Evolutionary conservation across 2,797 vertebrate species (phyloP), one percentile per base, ranked within the genome.

Genomic region (Chrysocyon brachyurus): DNA sequence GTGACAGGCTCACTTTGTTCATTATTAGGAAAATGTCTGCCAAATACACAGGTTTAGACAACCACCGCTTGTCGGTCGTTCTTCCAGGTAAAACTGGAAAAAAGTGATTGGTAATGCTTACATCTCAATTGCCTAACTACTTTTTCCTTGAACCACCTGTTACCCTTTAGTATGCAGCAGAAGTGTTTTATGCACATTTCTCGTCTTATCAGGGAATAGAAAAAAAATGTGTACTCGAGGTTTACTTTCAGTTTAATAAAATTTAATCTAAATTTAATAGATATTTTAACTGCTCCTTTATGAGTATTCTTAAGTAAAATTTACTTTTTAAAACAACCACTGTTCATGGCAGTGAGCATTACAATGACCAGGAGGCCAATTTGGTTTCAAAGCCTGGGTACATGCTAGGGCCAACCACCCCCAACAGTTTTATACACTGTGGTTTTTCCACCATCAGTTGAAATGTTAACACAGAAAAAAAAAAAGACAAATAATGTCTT

Each of bases 21-120:
- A 77, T 81, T 90, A 63, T 91, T 75, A 81, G 70, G 72, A 84
- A 96, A 90, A 82, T 36, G 1, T 87, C 46, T 91, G 49, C 10
- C 40, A 59, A 90, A 73, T 26, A 61, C 16, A 28, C 10, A 88
- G 1, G 24, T 72, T 91, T 64, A 66, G 73, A 40, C 73, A 84
- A 66, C 22, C 12, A 57, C 4, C 61, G 19, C 61, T 91, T 82
- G 33, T 82, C 49, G 72, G 28, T 26, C 40, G 1, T 61, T 90
- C 8, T 95, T 93, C 22, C 52, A 93, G 11, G 12, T 82, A 70
- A 82, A 81, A 64, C 12, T 40, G 36, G 9, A 83, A 82, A 78
- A 87, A 86, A 79, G 3, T 66, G 14, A 66, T n/a, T 16, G 15
- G n/a, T 26, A 19, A 87, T 49, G 49, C 68, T 90, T 49, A 40